These are phyloP conservation scores for Apocheima hispidaria DNA, from an alignment of 2,888 invertebrate genomes.

Conservation along the genomic window DNA sequence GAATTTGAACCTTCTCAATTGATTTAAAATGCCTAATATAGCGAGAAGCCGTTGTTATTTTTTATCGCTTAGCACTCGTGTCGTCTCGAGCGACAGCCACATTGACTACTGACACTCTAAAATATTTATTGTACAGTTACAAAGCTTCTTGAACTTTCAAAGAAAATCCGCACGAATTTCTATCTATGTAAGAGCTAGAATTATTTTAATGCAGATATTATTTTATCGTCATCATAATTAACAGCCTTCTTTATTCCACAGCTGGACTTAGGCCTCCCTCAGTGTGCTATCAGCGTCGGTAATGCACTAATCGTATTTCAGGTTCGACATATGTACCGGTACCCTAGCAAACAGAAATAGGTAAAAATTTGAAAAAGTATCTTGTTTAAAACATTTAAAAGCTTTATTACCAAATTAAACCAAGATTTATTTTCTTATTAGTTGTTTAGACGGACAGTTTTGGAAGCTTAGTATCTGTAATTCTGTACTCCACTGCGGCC, in stretches of 20 bases:
- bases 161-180: not conserved
- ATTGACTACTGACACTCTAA: slow-evolving; percentile 5
- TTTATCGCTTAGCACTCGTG: slow-evolving; percentile 45
- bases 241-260: too few species aligned
- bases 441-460: not conserved
- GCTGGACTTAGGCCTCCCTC: too few species aligned
- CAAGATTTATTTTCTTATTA: not conserved
- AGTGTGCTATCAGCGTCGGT: too few species aligned
- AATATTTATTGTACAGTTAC: slow-evolving; percentile 13
- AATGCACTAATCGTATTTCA: too few species aligned
- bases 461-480: slow-evolving; percentile 4
- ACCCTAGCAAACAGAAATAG: too few species aligned
- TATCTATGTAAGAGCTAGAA: not conserved
- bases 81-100: slow-evolving; percentile 43
- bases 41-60: slow-evolving; percentile 35
- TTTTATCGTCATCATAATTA: not conserved
- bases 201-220: not conserved
- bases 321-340: too few species aligned
- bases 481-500: slow-evolving; percentile 11
- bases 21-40: slow-evolving; percentile 15
- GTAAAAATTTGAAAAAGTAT: too few species aligned
- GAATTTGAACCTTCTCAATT: slow-evolving; percentile 14
- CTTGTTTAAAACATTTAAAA: too few species aligned
- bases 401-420: too few species aligned
- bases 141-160: not conserved